Percentiles rank a stretch among this genome's conserved stretches.
These are phyloP conservation scores for Epinotia brunnichana DNA, from an alignment of 2,888 invertebrate genomes.

Conservation along the genomic window DNA sequence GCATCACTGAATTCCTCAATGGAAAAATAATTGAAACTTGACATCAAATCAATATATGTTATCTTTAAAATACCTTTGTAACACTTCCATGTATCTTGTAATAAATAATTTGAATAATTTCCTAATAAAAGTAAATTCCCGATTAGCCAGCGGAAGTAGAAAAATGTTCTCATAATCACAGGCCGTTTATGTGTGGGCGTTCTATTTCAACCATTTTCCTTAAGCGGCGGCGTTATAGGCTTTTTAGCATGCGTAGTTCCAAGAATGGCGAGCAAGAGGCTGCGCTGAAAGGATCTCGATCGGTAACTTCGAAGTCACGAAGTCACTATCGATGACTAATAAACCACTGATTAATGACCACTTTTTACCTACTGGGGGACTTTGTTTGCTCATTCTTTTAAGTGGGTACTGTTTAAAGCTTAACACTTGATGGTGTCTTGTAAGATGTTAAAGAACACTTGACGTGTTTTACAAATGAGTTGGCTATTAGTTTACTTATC, in stretches of 20 bases:
- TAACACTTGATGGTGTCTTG: neutral
- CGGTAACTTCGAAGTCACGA: slow-evolving; percentile 46
- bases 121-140: slow-evolving; percentile 19
- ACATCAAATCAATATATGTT: too few species aligned
- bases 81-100: neutral
- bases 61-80: neutral
- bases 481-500: slow-evolving; percentile 7
- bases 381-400: neutral
- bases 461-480: neutral
- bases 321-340: slow-evolving; percentile 37
- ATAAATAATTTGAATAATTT: slow-evolving; percentile 11
- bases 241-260: slow-evolving; percentile 51
- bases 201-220: slow-evolving; percentile 58
- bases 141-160: slow-evolving; percentile 36
- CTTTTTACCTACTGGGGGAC: neutral
- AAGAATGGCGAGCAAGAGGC: slow-evolving; percentile 47
- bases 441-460: neutral
- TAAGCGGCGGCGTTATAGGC: slow-evolving; percentile 54
- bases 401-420: neutral
- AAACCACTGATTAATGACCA: slow-evolving; percentile 19
- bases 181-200: slow-evolving; percentile 54
- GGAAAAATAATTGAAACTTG: neutral
- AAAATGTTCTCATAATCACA: slow-evolving; percentile 38
- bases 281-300: slow-evolving; percentile 15
- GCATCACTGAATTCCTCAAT: too few species aligned